Percentiles rank a stretch among this genome's conserved stretches.
These are phyloP conservation scores for Euthynnus affinis DNA, from an alignment of 2,797 vertebrate species.

Conservation along the genomic window DNA sequence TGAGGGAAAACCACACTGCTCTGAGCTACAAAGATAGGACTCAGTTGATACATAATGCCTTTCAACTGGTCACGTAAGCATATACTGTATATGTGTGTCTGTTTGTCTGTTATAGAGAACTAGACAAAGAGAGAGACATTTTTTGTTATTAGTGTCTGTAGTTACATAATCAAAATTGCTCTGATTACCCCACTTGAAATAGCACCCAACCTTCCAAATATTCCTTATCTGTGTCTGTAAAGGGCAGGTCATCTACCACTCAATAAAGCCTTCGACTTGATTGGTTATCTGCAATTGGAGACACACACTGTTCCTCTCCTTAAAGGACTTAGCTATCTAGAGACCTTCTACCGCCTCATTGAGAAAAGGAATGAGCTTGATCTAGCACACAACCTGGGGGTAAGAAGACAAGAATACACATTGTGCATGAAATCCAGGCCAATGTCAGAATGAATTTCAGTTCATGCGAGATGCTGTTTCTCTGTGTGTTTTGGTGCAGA, in stretches of 20 bases:
- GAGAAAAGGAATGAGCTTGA: conserved; percentile 81
- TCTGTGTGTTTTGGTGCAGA: conserved; percentile 63
- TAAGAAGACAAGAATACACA: conserved; percentile 54
- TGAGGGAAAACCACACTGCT: conserved; percentile 85
- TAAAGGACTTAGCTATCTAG: conserved; percentile 82
- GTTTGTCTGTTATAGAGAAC: not conserved
- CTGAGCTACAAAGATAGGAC: conserved; percentile 87
- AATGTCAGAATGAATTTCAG: not conserved
- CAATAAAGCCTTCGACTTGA: conserved; percentile 87
- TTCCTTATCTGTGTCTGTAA: conserved; percentile 39
- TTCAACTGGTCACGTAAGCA: conserved; percentile 87
- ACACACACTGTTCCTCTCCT: conserved; percentile 83
- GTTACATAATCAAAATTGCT: not conserved
- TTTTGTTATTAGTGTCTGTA: not conserved
- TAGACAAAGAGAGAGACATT: not conserved
- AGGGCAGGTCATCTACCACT: conserved; percentile 88
- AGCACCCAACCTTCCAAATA: conserved; percentile 11
- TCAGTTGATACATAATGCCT: conserved; percentile 86
- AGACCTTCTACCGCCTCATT: conserved; percentile 80
- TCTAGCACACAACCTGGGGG: conserved; percentile 81
- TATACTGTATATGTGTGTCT: conserved; percentile 14
- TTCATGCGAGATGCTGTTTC: conserved; percentile 27
- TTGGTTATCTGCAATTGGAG: conserved; percentile 80
- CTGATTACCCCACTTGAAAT: conserved; percentile 4
- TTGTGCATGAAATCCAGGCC: not conserved